Evolutionary conservation across 2,113 vertebrate species (phyloP).

Genomic region (Sitta europaea): DNA sequence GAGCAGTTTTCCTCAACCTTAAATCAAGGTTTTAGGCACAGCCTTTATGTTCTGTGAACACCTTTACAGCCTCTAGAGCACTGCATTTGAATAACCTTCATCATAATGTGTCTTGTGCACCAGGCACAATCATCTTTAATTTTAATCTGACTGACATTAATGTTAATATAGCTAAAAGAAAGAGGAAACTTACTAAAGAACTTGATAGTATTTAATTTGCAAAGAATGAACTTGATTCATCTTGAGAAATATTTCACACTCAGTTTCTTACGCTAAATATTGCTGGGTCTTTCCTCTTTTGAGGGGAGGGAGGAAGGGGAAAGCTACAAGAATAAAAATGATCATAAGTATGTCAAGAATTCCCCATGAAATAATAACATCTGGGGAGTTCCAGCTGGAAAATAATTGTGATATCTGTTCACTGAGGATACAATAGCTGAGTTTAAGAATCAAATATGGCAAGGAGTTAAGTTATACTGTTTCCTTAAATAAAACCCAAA

Average conservation of each 20-base stretch:
- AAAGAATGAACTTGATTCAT: neutral
- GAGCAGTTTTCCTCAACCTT: neutral
- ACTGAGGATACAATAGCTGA: neutral
- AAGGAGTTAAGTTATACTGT: neutral
- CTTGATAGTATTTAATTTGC: neutral
- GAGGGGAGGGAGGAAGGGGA: fast-evolving
- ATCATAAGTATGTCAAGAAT: neutral
- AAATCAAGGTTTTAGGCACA: neutral
- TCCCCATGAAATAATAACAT: neutral
- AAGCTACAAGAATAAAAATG: neutral
- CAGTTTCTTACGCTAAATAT: neutral
- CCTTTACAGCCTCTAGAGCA: fast-evolving
- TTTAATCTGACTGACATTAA: neutral
- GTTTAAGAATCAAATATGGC: neutral
- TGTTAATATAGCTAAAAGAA: neutral
- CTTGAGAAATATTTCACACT: neutral
- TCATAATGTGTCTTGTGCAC: neutral
- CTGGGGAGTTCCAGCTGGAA: neutral
- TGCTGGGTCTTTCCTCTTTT: neutral
- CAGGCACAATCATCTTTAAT: neutral
- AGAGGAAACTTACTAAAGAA: neutral
- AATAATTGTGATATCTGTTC: neutral
- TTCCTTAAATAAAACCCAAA: neutral
- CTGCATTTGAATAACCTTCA: neutral
- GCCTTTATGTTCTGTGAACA: neutral